A percentile compares a stretch with the other conserved stretches of the same genome.
phyloP scores from a whole-genome alignment of 2,797 vertebrate genomes.

The Sebastes itinus region DNA sequence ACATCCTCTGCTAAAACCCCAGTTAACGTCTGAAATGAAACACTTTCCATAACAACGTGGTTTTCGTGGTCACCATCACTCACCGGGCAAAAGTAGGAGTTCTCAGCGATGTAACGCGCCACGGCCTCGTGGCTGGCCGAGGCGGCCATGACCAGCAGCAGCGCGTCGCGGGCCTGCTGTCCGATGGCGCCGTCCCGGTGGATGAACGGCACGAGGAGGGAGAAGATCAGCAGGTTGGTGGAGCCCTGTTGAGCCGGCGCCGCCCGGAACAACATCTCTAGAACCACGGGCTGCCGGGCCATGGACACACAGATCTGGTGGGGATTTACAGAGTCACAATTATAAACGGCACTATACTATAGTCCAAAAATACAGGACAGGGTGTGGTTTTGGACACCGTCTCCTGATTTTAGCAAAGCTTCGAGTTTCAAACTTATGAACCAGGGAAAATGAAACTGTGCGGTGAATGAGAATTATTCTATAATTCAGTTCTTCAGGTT shows the following conservation, averaged over 20 bases:
- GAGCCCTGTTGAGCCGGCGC: constrained; percentile 85
- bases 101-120: constrained; percentile 91
- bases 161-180: constrained; percentile 93
- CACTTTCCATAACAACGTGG: not conserved
- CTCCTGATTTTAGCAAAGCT: not conserved
- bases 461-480: not conserved
- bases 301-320: constrained; percentile 88
- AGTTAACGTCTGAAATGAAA: rapidly evolving
- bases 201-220: constrained; percentile 95
- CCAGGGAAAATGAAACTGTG: not conserved
- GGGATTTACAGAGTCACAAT: not conserved
- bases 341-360: rapidly evolving
- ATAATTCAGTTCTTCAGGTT: not conserved
- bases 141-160: constrained; percentile 95
- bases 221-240: constrained; percentile 93
- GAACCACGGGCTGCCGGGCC: constrained; percentile 89
- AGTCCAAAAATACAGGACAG: not conserved
- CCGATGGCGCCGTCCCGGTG: constrained; percentile 94
- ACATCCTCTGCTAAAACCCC: not conserved
- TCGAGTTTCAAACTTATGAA: not conserved
- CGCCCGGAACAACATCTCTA: constrained; percentile 92
- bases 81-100: constrained; percentile 99
- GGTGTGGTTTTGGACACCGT: not conserved
- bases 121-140: constrained; percentile 88
- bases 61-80: constrained; percentile 22